Evolutionary conservation across 2,888 invertebrate genomes (phyloP).

Genomic region (Syrista parreyssii): DNA sequence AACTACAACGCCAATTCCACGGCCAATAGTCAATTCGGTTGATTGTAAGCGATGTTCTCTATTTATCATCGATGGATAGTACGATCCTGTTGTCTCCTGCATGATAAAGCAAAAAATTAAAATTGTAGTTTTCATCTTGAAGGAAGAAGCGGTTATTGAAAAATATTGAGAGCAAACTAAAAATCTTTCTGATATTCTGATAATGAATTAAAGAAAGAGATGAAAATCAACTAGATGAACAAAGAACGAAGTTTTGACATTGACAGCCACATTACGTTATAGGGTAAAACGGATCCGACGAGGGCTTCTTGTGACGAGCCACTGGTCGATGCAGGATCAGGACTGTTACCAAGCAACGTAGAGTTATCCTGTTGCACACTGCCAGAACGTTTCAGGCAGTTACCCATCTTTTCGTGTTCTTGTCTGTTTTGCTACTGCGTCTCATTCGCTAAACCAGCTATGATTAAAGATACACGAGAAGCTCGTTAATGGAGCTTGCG

Average conservation of each 20-base stretch:
- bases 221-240: neutral
- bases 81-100: conserved; percentile 73
- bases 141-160: neutral
- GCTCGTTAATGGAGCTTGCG: conserved; percentile 23
- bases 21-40: conserved; percentile 71
- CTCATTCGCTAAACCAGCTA: conserved; percentile 27
- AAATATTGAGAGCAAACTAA: conserved; percentile 8
- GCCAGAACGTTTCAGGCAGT: conserved; percentile 74
- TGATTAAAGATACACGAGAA: conserved; percentile 32
- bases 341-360: conserved; percentile 53
- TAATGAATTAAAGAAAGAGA: neutral
- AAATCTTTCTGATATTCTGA: conserved; percentile 3
- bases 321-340: conserved; percentile 55
- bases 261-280: conserved; percentile 65
- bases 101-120: conserved; percentile 30
- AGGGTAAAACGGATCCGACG: conserved; percentile 69
- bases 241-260: neutral
- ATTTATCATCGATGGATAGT: conserved; percentile 69
- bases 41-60: conserved; percentile 70
- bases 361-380: conserved; percentile 60
- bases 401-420: conserved; percentile 71
- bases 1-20: conserved; percentile 40
- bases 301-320: conserved; percentile 68
- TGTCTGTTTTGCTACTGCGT: conserved; percentile 17
- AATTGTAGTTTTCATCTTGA: neutral